Conservation (phyloP, 2,113 vertebrate genomes). For the Toxotes chatareus region DNA sequence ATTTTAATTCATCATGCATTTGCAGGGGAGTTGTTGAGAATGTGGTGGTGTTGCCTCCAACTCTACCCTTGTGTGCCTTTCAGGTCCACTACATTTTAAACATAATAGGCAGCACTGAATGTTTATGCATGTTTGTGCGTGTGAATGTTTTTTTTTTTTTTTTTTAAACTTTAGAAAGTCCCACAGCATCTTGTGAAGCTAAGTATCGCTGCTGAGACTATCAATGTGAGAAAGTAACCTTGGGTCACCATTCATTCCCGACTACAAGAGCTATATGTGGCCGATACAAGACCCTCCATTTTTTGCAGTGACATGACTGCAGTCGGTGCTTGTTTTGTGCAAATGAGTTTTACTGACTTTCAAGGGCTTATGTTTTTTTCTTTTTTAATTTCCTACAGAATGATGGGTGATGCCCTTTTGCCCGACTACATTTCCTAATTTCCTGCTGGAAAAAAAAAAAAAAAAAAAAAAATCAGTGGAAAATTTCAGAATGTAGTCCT, state of each 20-base stretch:
- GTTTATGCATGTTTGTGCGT: slow-evolving; percentile 21
- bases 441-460: slow-evolving; percentile 42
- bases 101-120: slow-evolving; percentile 2
- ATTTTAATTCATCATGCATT: slow-evolving; percentile 59
- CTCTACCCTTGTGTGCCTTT: slow-evolving; percentile 26
- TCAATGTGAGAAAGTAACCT: slow-evolving; percentile 47
- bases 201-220: slow-evolving; percentile 36
- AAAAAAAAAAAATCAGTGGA: background rate
- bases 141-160: slow-evolving; percentile 2
- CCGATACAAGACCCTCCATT: slow-evolving; percentile 18
- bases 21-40: slow-evolving; percentile 23
- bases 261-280: slow-evolving; percentile 37
- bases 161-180: background rate
- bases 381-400: slow-evolving; percentile 38
- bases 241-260: slow-evolving; percentile 57
- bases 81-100: slow-evolving; percentile 12
- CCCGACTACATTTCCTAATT: slow-evolving; percentile 21
- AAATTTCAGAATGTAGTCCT: background rate
- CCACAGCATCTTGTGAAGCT: slow-evolving; percentile 22
- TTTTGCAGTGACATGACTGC: slow-evolving; percentile 31
- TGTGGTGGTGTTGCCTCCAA: slow-evolving; percentile 6
- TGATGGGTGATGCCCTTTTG: slow-evolving; percentile 10
- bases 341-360: slow-evolving; percentile 60
- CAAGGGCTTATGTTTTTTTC: slow-evolving; percentile 4
- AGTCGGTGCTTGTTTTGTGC: slow-evolving; percentile 58